Base-by-base conservation (phyloP, 2,888 invertebrate genomes). In the Galeopsomyia nigrocyanea region DNA sequence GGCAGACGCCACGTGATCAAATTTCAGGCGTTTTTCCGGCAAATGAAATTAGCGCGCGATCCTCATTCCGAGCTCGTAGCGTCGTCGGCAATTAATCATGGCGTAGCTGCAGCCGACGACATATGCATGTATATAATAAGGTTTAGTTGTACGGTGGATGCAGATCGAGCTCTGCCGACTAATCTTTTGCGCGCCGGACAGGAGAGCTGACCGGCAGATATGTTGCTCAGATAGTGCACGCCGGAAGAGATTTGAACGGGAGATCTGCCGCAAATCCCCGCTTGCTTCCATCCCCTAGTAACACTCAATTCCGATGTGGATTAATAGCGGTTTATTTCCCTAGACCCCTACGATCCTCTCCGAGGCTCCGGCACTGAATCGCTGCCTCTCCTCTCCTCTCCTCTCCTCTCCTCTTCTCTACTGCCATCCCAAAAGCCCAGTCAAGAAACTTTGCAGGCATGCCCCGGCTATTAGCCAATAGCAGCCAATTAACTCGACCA, bases 261-360 rank as follows among this genome's bases (percentile, higher is more conserved):
- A 82, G 80, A 31, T 31, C 81, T 78, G 78, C 81, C 81, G 79
- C 82, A 85, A 86, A 86, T 86, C 86, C 85, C 78, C 77, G 80
- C 79, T 77, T 83, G n/a, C n/a, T n/a, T n/a, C 82, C 82, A 82
- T 83, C 82, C 85, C 83, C 82, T 83, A 84, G 85, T 85, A 84
- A 85, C 84, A 86, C 86, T 85, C 86, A 86, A 86, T 86, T 84
- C 84, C 85, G 81, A 83, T 85, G 82, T 84, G 86, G 86, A 86
- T 86, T 86, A 86, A 86, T 86, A 82, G 83, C 78, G 83, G 82
- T 85, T 86, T 85, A 85, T 83, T 83, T 81, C 81, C 82, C 74
- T 68, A 73, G 66, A 75, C 66, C 73, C 62, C 51, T 31, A 31
- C 22, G 62, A 62, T 49, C 62, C 62, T 21, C 50, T 62, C 22